Percentiles rank a stretch among this genome's conserved stretches.
These are phyloP conservation scores for Trigoniulus corallinus DNA, from an alignment of 1,140 invertebrate genomes.

Conservation along the genomic window DNA sequence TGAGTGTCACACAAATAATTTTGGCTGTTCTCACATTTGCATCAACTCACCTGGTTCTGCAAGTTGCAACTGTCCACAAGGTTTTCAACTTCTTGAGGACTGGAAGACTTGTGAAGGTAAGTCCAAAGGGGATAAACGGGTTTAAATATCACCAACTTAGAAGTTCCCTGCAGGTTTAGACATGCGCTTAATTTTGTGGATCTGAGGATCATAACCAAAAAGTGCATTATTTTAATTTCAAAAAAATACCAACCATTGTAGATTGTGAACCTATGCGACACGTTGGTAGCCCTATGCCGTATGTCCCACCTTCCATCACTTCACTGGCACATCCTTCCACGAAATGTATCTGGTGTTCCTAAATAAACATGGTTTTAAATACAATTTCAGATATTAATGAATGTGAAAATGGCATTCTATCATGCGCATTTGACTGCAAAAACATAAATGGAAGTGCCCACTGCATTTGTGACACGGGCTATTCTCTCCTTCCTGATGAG, in stretches of 20 bases:
- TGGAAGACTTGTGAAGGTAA: constrained; percentile 32
- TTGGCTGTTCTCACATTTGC: constrained; percentile 41
- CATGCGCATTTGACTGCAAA: too few species aligned
- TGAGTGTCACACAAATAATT: constrained; percentile 34
- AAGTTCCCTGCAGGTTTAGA: constrained; percentile 11
- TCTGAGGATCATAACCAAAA: constrained; percentile 10
- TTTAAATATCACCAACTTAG: constrained; percentile 1
- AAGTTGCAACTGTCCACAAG: constrained; percentile 40
- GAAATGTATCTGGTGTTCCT: too few species aligned
- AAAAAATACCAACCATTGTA: constrained; percentile 10
- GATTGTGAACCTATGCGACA: too few species aligned
- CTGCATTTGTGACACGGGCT: too few species aligned
- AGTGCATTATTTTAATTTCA: constrained; percentile 15
- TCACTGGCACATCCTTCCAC: too few species aligned
- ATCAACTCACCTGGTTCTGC: constrained; percentile 32
- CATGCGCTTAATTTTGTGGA: constrained; percentile 9
- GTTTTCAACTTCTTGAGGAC: constrained; percentile 28
- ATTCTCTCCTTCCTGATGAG: too few species aligned
- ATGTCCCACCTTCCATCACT: too few species aligned
- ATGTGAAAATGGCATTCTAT: too few species aligned
- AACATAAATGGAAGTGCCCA: too few species aligned
- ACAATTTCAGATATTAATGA: too few species aligned
- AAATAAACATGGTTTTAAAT: too few species aligned
- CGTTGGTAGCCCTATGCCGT: too few species aligned
- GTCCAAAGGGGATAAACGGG: constrained; percentile 8